These are phyloP conservation scores for Prionailurus viverrinus DNA, from an alignment of 2,113 vertebrate species.

Conservation along the genomic window DNA sequence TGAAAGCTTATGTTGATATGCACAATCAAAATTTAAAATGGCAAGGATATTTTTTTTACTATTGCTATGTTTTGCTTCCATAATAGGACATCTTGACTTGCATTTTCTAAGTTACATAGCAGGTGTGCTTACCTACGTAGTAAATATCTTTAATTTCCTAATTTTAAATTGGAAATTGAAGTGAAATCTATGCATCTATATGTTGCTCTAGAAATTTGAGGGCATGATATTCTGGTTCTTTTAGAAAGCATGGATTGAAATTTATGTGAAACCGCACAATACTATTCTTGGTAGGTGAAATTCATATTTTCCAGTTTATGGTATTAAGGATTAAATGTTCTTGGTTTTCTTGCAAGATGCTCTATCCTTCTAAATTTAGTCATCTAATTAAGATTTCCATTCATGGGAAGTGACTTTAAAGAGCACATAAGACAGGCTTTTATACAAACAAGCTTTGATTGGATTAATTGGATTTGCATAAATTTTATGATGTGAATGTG, in stretches of 20 bases:
- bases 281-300: not conserved
- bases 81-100: constrained; percentile 44
- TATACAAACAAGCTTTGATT: constrained; percentile 65
- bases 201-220: not conserved
- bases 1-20: not conserved
- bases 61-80: not conserved
- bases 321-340: constrained; percentile 63
- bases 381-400: constrained; percentile 74
- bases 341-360: constrained; percentile 57
- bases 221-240: not conserved
- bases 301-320: constrained; percentile 46
- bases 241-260: not conserved
- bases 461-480: constrained; percentile 72
- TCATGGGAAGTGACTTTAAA: constrained; percentile 72
- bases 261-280: not conserved
- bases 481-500: constrained; percentile 52
- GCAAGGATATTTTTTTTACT: constrained; percentile 32
- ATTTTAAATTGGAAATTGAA: constrained; percentile 20
- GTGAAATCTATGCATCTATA: not conserved
- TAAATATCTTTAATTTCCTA: constrained; percentile 27
- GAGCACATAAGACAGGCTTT: constrained; percentile 64
- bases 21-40: constrained; percentile 35
- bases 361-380: constrained; percentile 70
- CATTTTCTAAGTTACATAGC: not conserved
- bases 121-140: constrained; percentile 36